Conservation (phyloP, 2,797 vertebrate species). For the Alca torda region DNA sequence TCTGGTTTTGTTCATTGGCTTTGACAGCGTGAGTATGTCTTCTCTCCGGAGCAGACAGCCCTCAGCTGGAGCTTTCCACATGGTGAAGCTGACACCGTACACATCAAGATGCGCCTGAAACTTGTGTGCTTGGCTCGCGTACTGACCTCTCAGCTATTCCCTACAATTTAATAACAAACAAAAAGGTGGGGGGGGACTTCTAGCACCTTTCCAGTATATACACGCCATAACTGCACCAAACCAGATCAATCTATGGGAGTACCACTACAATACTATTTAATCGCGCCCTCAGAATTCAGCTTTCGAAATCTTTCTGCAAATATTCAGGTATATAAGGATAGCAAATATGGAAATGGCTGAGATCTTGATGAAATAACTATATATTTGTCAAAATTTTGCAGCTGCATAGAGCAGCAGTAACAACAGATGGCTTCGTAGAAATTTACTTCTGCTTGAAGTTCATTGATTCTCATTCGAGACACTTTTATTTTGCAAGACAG, state of each 20-base stretch:
- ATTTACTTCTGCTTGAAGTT: conserved; percentile 24
- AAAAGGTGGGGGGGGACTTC: background rate
- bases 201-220: background rate
- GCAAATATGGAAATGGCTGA: background rate
- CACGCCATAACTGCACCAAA: background rate
- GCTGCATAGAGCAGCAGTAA: background rate
- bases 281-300: background rate
- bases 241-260: background rate
- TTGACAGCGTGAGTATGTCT: conserved; percentile 31
- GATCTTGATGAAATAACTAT: background rate
- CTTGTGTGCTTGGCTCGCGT: background rate
- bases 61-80: conserved; percentile 29
- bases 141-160: background rate
- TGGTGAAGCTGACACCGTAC: conserved; percentile 9
- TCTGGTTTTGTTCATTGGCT: background rate
- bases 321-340: background rate
- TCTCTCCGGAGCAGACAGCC: conserved; percentile 28
- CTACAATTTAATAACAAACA: background rate
- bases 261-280: background rate
- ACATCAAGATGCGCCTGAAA: conserved; percentile 34
- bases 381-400: background rate
- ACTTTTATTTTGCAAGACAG: conserved; percentile 2
- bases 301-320: background rate
- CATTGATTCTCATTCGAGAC: background rate
- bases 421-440: background rate